phyloP scores from a whole-genome alignment of 1,140 invertebrate genomes.

The Drosophila littoralis region DNA sequence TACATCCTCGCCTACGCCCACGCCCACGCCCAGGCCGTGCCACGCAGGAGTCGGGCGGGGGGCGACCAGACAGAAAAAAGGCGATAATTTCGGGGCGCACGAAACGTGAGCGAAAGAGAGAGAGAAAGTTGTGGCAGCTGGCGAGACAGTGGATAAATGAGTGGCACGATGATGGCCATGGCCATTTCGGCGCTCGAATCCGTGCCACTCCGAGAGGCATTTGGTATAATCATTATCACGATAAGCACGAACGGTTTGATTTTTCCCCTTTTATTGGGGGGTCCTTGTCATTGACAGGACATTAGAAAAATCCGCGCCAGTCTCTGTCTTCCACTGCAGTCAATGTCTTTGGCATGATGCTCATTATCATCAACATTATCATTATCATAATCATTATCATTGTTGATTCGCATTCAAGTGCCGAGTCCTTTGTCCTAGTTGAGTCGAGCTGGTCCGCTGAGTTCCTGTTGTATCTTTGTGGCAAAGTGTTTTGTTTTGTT shows the following conservation, averaged over 20 bases:
- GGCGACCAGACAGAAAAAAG: slow-evolving; percentile 48
- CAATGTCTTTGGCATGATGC: slow-evolving; percentile 11
- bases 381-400: slow-evolving; percentile 22
- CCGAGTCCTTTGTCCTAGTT: slow-evolving; percentile 18
- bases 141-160: slow-evolving; percentile 18
- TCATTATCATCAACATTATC: slow-evolving; percentile 7
- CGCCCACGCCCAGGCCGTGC: neutral
- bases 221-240: slow-evolving; percentile 80
- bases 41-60: slow-evolving; percentile 10
- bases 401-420: slow-evolving; percentile 25
- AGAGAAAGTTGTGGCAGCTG: neutral
- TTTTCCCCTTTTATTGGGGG: slow-evolving; percentile 62
- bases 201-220: slow-evolving; percentile 48
- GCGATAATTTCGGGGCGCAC: slow-evolving; percentile 63
- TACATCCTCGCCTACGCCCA: neutral
- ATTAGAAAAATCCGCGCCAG: slow-evolving; percentile 29
- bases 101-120: neutral
- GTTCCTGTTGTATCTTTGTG: slow-evolving; percentile 41
- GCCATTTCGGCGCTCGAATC: slow-evolving; percentile 25
- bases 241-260: slow-evolving; percentile 82
- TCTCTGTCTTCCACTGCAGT: neutral
- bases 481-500: slow-evolving; percentile 57
- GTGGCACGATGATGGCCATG: slow-evolving; percentile 34
- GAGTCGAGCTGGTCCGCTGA: slow-evolving; percentile 10
- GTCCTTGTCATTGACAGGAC: slow-evolving; percentile 68